Conservation (phyloP, 2,888 invertebrate species). For the Piscicola geometra region DNA sequence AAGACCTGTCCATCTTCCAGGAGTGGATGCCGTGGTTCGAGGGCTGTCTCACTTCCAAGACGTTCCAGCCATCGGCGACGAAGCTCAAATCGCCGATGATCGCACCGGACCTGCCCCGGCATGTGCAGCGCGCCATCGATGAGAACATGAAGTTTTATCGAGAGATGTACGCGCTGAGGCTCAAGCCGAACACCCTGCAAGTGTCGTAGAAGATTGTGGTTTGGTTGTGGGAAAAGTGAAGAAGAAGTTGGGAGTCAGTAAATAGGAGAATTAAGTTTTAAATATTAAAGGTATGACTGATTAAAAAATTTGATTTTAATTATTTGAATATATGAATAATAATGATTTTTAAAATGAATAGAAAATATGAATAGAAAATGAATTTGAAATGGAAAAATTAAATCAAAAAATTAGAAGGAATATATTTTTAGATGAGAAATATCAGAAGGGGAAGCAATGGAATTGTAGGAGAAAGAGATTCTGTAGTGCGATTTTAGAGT, state of each 20-base stretch:
- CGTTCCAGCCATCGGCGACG: slow-evolving; percentile 45
- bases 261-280: not conserved
- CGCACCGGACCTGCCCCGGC: slow-evolving; percentile 43
- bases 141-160: slow-evolving; percentile 44
- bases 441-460: too few relatives aligned
- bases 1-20: slow-evolving; percentile 43
- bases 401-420: too few relatives aligned
- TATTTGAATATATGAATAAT: too few relatives aligned
- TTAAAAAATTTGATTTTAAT: too few relatives aligned
- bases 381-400: too few relatives aligned
- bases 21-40: slow-evolving; percentile 48
- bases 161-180: slow-evolving; percentile 41
- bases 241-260: not conserved
- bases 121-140: slow-evolving; percentile 44
- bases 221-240: not conserved
- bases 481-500: too few relatives aligned
- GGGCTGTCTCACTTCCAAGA: slow-evolving; percentile 44
- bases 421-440: too few relatives aligned
- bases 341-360: too few relatives aligned
- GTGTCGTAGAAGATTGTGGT: slow-evolving; percentile 30
- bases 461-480: too few relatives aligned
- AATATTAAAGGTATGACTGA: too few relatives aligned
- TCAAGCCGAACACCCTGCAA: slow-evolving; percentile 41
- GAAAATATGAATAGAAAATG: too few relatives aligned
- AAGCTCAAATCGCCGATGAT: slow-evolving; percentile 43